Conservation (phyloP, 2,797 vertebrate species). For the Channa striata region DNA sequence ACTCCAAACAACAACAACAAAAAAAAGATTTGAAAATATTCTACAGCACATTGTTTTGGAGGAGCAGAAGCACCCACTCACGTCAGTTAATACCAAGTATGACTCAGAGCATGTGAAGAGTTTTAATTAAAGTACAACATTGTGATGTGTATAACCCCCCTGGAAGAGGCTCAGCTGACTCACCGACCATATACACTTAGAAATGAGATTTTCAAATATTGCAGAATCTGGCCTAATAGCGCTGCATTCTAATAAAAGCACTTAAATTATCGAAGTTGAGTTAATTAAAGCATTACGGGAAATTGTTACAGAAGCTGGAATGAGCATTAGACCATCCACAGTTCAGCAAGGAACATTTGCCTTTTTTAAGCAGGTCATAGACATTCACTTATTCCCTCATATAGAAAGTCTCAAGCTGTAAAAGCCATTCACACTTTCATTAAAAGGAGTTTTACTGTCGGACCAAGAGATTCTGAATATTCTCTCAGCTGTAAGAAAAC, state of each 20-base stretch:
- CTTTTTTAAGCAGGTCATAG: slow-evolving; percentile 4
- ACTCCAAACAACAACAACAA: neutral
- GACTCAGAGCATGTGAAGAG: no score
- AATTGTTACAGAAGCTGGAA: slow-evolving; percentile 39
- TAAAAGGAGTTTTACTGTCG: slow-evolving; percentile 25
- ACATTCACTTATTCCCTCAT: slow-evolving; percentile 13
- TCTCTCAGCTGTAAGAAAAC: slow-evolving; percentile 36
- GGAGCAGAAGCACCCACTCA: neutral
- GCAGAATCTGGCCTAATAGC: slow-evolving; percentile 29
- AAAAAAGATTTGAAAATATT: neutral
- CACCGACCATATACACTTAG: slow-evolving; percentile 1
- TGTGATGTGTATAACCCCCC: neutral
- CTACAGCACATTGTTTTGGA: neutral
- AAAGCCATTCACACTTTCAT: slow-evolving; percentile 52
- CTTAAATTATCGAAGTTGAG: slow-evolving; percentile 39
- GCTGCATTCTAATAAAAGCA: slow-evolving; percentile 35
- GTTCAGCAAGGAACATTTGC: slow-evolving; percentile 17
- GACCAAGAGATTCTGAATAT: slow-evolving; percentile 46
- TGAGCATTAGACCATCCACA: slow-evolving; percentile 12
- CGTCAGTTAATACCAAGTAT: neutral
- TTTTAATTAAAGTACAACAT: neutral
- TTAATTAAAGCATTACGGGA: slow-evolving; percentile 58
- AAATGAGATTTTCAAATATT: slow-evolving; percentile 50
- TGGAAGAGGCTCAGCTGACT: slow-evolving; percentile 2
- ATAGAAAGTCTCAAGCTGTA: slow-evolving; percentile 17